Evolutionary conservation across 2,888 invertebrate genomes (phyloP).

Genomic region (Iselma pallidipennis): DNA sequence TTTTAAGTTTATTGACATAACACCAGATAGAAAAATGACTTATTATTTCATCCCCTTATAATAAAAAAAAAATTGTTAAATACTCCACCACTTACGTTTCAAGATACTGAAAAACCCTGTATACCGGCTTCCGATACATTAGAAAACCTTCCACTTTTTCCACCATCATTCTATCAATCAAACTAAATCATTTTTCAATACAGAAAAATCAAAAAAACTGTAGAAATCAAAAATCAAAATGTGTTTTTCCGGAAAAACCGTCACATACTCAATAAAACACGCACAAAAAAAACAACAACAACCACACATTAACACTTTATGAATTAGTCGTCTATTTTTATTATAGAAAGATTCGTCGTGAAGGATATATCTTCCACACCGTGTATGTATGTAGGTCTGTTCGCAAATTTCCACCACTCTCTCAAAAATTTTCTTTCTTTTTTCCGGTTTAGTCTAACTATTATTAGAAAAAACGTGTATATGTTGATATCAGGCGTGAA

Average conservation of each 20-base stretch:
- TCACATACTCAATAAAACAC: slow-evolving; percentile 8
- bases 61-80: not conserved
- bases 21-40: not conserved
- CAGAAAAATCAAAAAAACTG: no score
- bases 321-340: no score
- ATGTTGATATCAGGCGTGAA: slow-evolving; percentile 25
- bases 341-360: no score
- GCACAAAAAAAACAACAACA: not conserved
- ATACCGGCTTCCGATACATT: slow-evolving; percentile 79
- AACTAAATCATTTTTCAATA: slow-evolving; percentile 41
- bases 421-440: not conserved
- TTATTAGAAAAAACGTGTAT: slow-evolving; percentile 10
- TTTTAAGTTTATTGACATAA: not conserved
- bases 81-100: slow-evolving; percentile 72
- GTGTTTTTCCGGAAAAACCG: not conserved
- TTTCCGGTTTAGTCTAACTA: not conserved
- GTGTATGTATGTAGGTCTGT: no score
- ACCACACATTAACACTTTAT: no score
- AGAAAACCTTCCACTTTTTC: slow-evolving; percentile 79
- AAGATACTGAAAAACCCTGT: slow-evolving; percentile 81
- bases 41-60: no score
- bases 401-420: not conserved
- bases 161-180: slow-evolving; percentile 61
- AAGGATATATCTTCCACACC: no score
- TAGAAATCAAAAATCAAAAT: not conserved